Evolutionary conservation across 2,888 invertebrate genomes (phyloP), one percentile per base, ranked within the genome.

Genomic region (Alloplasta piceator): DNA sequence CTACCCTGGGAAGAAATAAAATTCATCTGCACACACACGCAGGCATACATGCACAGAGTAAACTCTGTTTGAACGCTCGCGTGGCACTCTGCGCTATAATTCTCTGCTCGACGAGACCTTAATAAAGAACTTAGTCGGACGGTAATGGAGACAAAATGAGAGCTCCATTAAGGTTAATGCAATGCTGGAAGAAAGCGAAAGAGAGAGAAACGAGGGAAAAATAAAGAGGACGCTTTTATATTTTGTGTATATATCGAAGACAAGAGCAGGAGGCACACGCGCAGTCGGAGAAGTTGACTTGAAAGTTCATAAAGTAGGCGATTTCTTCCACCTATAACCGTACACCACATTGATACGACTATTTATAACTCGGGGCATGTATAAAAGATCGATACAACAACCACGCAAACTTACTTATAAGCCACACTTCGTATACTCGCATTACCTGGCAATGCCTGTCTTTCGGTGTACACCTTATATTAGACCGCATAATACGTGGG

Each of bases 251-350:
- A 55, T 43, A 76, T 61, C 55, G 60, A 46, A 36, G 71, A 75
- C 73, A 55, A 71, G 61, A 56, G 58, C 41, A 46, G 38, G 41
- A 71, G 66, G 66, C 50, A 64, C 70, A 55, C 12, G 12, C 50
- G 12, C 12, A n/a, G 39, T 46, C 56, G 60, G 74, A 66, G 63
- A 80, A 81, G 74, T 78, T 72, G 64, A 80, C 78, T 75, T 61
- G 72, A 82, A 82, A 83, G 83, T 85, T 85, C 80, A 80, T 79
- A 78, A 83, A 83, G 80, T 83, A 83, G 84, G 80, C 81, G 83
- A 83, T 61, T 77, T 76, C 72, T 60, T 48, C 66, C 61, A 46
- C 80, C 81, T 84, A 83, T 83, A 80, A 79, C 78, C 73, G 67
- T 55, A 48, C 36, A 16, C 9, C 52, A 16, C 55, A 43, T 50